Evolutionary conservation across 1,140 invertebrate species (phyloP), one percentile per base, ranked within the genome.

Genomic region (Drosophila burlai): DNA sequence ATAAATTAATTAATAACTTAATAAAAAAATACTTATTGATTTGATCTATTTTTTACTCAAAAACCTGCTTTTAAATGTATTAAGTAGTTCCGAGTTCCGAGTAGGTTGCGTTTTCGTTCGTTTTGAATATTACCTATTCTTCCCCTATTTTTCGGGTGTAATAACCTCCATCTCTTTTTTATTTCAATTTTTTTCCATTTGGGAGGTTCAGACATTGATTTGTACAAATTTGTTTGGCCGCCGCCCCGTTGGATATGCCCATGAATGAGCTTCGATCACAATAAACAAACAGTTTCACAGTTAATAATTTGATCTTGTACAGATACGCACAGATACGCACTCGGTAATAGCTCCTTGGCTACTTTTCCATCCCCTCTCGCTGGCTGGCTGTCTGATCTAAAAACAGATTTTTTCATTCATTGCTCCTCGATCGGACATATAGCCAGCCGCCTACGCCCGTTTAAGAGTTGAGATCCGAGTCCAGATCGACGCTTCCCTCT

Each of bases 251-350:
- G 16, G 65, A 38, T 65, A 15, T 31, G 65, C 68, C 38, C 40
- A 55, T 83, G 76, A 78, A 85, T 86, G 76, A 80, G 67, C 40
- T 67, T 74, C 67, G 52, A 84, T 89, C 81, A 74, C 62, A 73
- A 78, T 75, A 83, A 81, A 83, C 65, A 89, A 78, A 81, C 62
- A 58, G 38, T 49, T 83, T 74, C 60, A 54, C 65, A 78, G 62
- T 81, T 83, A 68, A 89, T 89, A 83, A 81, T 78, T 89, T 87
- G 80, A 81, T 59, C 83, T 72, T 62, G 67, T 68, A 81, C 84
- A 87, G 84, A 69, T 71, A 80, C 75, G 50, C 74, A 55, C 26
- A 38, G 40, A 74, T 31, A 57, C 38, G 54, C 55, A 65, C 45
- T n/a, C 40, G 38, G 36, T 71, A 72, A 61, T 73, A 73, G 67